These are phyloP conservation scores for Bugulina stolonifera DNA, from an alignment of 2,888 invertebrate species.

Conservation along the genomic window DNA sequence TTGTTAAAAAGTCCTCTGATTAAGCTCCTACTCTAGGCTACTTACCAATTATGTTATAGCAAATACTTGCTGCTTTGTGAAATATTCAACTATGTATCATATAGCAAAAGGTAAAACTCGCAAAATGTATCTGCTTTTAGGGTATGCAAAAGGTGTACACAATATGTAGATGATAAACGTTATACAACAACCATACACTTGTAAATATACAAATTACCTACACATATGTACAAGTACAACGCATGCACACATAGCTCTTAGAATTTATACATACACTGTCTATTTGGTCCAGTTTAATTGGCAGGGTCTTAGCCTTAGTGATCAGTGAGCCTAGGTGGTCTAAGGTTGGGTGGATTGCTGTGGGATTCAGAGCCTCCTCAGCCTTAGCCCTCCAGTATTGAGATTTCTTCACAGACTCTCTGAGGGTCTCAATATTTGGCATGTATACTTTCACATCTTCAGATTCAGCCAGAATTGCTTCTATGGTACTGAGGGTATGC, in stretches of 20 bases:
- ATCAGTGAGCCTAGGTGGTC: constrained; percentile 76
- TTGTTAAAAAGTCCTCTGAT: too few species aligned
- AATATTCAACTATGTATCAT: too few species aligned
- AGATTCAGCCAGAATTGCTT: constrained; percentile 66
- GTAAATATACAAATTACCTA: too few species aligned
- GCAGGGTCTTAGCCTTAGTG: constrained; percentile 70
- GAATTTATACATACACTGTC: neutral
- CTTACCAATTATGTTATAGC: too few species aligned
- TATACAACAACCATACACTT: too few species aligned
- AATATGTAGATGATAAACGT: too few species aligned
- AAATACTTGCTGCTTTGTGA: too few species aligned
- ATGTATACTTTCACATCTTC: constrained; percentile 72
- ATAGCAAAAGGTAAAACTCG: too few species aligned
- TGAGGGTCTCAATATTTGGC: constrained; percentile 69
- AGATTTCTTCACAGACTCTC: constrained; percentile 68
- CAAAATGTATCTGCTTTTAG: too few species aligned
- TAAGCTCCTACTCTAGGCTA: too few species aligned
- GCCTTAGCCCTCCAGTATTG: constrained; percentile 66
- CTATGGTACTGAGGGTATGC: constrained; percentile 63
- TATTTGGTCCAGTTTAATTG: constrained; percentile 71
- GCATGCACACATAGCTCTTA: neutral
- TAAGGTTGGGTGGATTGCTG: constrained; percentile 72
- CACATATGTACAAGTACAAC: too few species aligned
- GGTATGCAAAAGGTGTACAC: too few species aligned
- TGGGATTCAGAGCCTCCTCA: constrained; percentile 37